phyloP scores from a whole-genome alignment of 2,113 vertebrate species.

The Beaufortia kweichowensis region DNA sequence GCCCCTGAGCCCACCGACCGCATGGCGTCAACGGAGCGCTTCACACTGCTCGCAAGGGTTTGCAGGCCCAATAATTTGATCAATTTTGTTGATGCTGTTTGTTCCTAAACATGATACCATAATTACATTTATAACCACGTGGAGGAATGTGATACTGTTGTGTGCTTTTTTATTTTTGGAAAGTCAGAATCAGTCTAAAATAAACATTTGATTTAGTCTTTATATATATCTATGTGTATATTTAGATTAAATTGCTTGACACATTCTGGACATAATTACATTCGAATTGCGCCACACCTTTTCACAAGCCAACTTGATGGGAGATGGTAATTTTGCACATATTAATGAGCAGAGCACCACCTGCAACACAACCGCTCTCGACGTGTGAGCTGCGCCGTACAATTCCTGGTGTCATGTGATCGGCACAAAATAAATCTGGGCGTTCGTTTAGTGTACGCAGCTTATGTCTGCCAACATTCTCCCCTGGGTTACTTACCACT shows the following conservation, averaged over 20 bases:
- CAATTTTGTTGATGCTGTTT: conserved; percentile 1
- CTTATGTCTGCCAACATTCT: conserved; percentile 18
- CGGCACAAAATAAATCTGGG: conserved; percentile 27
- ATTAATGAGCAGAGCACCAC: conserved; percentile 25
- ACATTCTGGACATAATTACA: neutral
- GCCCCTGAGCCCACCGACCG: conserved; percentile 22
- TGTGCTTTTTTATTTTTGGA: neutral
- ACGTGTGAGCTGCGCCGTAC: conserved; percentile 6
- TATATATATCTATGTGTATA: neutral
- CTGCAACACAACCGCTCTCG: conserved; percentile 9
- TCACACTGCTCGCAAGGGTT: conserved; percentile 17
- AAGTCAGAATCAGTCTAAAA: neutral
- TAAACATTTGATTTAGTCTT: neutral
- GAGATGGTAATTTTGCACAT: conserved; percentile 3
- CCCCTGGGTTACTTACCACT: conserved; percentile 27
- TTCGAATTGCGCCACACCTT: conserved; percentile 17
- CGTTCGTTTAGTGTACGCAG: conserved; percentile 1
- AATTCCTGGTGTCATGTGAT: conserved; percentile 28
- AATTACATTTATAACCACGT: neutral
- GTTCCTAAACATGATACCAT: neutral
- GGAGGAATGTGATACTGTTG: neutral
- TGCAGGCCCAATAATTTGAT: neutral
- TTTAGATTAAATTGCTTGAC: neutral
- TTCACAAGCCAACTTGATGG: conserved; percentile 27
- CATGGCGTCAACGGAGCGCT: conserved; percentile 39